Percentiles rank a stretch among this genome's conserved stretches.
These are phyloP conservation scores for Nycticebus coucang DNA, from an alignment of 2,113 vertebrate species.

Conservation along the genomic window DNA sequence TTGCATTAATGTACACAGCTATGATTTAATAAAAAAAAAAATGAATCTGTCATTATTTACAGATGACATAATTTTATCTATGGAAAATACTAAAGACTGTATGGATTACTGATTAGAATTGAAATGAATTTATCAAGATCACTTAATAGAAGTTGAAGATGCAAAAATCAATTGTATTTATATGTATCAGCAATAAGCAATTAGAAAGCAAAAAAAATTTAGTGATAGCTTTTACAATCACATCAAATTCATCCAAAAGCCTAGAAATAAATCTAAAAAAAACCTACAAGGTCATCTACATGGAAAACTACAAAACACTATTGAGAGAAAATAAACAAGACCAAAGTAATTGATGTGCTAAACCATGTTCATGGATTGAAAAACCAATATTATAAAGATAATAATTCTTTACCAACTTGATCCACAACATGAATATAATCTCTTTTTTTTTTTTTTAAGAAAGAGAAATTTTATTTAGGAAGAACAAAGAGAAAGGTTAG, in stretches of 20 bases:
- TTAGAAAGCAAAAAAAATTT: neutral
- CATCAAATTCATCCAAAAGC: neutral
- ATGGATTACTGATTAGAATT: constrained; percentile 16
- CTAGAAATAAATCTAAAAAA: constrained; percentile 5
- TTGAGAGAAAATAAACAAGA: neutral
- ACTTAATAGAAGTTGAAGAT: neutral
- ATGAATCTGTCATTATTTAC: neutral
- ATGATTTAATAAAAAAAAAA: neutral
- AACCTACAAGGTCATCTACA: neutral
- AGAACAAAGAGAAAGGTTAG: too few relatives aligned
- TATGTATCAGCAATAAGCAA: neutral
- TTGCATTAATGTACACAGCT: too few relatives aligned
- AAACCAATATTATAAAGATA: constrained; percentile 34
- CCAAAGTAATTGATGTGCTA: neutral
- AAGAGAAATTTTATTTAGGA: too few relatives aligned
- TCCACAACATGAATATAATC: neutral
- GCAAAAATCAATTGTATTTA: constrained; percentile 6
- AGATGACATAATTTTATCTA: neutral
- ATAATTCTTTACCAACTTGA: neutral
- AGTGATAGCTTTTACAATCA: constrained; percentile 1
- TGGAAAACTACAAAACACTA: neutral
- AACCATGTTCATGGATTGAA: neutral
- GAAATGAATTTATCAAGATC: neutral
- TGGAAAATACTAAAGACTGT: constrained; percentile 11
- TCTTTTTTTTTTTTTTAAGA: too few relatives aligned